phyloP scores from a whole-genome alignment of 1,140 invertebrate species.

The Monochamus saltuarius region DNA sequence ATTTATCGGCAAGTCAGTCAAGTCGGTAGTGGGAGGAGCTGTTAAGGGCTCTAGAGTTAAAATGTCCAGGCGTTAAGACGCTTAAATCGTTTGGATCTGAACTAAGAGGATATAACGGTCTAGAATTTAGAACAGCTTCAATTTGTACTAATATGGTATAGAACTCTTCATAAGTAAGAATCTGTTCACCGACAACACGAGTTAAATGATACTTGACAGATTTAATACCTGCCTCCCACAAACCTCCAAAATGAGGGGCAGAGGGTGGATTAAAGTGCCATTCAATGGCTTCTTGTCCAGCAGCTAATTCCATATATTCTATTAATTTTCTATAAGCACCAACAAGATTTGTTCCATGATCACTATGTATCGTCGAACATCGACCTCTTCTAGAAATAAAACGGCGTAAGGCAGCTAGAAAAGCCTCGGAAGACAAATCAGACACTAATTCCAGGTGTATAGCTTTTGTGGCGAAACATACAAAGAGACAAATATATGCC shows the following conservation, averaged over 20 bases:
- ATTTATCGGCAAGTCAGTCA: too few species aligned
- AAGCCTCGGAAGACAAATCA: too few species aligned
- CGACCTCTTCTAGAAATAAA: slow-evolving; percentile 1
- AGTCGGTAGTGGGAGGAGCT: too few species aligned
- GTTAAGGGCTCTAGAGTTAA: too few species aligned
- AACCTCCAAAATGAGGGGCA: not conserved
- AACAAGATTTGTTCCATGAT: not conserved
- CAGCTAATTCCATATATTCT: not conserved
- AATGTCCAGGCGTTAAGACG: not conserved
- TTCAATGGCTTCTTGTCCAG: not conserved
- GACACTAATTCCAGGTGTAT: slow-evolving; percentile 7
- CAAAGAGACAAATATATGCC: slow-evolving; percentile 1
- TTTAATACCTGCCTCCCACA: slow-evolving; percentile 1
- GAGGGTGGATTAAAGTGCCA: not conserved
- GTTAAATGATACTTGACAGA: slow-evolving; percentile 5
- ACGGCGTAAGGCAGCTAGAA: not conserved
- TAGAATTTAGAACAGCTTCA: not conserved
- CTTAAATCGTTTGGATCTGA: not conserved
- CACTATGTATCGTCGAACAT: not conserved
- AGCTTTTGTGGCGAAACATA: slow-evolving; percentile 13
- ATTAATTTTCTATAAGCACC: not conserved
- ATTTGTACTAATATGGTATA: slow-evolving; percentile 1
- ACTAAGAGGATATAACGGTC: not conserved
- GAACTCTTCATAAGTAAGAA: not conserved
- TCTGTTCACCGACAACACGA: not conserved